Base-by-base conservation (phyloP, 2,113 vertebrate genomes). In the Hypanus sabinus region DNA sequence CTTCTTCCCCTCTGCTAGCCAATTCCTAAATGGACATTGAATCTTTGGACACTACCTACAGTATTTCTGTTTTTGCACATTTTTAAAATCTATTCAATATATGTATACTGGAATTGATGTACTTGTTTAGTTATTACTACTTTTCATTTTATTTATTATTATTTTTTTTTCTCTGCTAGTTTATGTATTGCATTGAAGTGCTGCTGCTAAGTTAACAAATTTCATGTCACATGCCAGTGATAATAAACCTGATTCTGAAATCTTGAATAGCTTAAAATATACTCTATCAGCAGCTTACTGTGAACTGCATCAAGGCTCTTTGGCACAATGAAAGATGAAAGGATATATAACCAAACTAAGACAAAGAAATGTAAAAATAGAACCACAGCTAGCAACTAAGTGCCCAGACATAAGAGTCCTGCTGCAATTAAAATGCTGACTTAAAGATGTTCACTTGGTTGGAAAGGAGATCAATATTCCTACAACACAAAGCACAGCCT, bases 311-410 rank as follows among this genome's bases (percentile, higher is more conserved):
- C 60, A 14, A 33, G 60, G 55, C 60, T 65, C n/a, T 18, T 5
- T 90, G 30, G 10, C 88, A 90, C 87, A 68, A 36, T 73, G 33
- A 46, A 93, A 93, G 36, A 93, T 93, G 9, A 27, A 27, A 93
- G 36, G 65, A 46, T 73, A 46, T 93, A 93, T 73, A 93, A 93
- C 20, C 9, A 73, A 38, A 0, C 33, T 5, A 6, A 71, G 22
- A 33, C 20, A 71, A 24, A 36, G 70, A 36, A 71, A 24, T 27
- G 36, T 71, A 36, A 68, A 36, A 38, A 90, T 68, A 70, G 11
- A 93, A 93, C 8, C 12, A 36, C 20, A 73, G 20, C 0, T 10
- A 27, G 36, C 12, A 73, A 38, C 22, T 46, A 33, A 24, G 22
- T 87, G 55, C 55, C 83, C 55, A 60, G 24, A 79, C n/a, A 33